Base-by-base conservation (phyloP, 1,140 invertebrate species). In the Dendroctonus ponderosae region DNA sequence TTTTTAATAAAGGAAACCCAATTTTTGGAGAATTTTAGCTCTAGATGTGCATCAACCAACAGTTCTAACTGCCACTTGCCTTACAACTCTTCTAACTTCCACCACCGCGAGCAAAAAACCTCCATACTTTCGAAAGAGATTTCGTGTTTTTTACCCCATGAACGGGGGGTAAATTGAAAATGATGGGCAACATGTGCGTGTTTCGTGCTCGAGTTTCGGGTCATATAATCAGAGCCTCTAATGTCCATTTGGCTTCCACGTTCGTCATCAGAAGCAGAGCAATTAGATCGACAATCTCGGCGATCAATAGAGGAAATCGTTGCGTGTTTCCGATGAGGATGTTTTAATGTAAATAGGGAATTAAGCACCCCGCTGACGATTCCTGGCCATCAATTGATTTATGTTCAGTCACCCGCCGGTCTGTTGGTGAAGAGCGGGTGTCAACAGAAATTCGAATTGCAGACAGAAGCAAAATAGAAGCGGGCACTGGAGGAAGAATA, bases 241-340 rank as follows among this genome's bases (percentile, higher is more conserved):
- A 71, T 69, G 63, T 66, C 63, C 67, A 67, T 69, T 69, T 66
- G 56, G 63, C 67, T 70, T 41, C 42, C 37, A 60, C 69, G 64
- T 70, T 64, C 65, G 56, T 62, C 38, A 62, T 68, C 44, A 68
- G 68, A 68, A 26, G 66, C 50, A 61, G 53, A 67, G 62, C 66
- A 71, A 73, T 73, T 73, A 73, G 57, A 68, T 54, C 56, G 67
- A 75, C 73, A 75, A 75, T 75, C 73, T 74, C 74, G 63, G 72
- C 66, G 70, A 75, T 74, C 74, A 73, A 75, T 75, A 73, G 69
- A 73, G 66, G 68, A 74, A 74, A 75, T 74, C 69, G 72, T 72
- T 69, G 70, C 68, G 68, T 69, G 68, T 66, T 69, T 14, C 43
- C 43, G 14, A 11, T 42, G 51, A 41, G 49, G 60, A 63, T 63